Base-by-base conservation (phyloP, 2,113 vertebrate genomes). In the Neotragus pygmaeus region DNA sequence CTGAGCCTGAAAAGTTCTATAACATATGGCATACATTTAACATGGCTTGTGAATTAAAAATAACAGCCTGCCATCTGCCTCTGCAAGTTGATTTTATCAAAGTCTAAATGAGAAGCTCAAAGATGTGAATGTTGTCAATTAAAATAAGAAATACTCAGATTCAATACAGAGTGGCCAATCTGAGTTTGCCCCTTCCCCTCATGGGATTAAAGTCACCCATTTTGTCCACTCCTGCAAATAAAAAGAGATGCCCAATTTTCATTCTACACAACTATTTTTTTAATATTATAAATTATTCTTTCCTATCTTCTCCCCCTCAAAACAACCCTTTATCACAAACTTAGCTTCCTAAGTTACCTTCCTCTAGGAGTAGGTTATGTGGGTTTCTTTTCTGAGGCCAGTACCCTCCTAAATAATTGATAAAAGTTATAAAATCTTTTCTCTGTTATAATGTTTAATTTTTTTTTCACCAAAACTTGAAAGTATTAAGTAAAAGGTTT, bases 11-110 rank as follows among this genome's bases (percentile, higher is more conserved):
- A 98, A 99, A 99, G 97, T 99, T 98, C 98, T 99, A 95, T 98
- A 99, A 99, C 99, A 99, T 99, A 99, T 99, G 99, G 99, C 98
- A 98, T 98, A 98, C 99, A 99, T 99, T 99, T 99, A 99, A 99
- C 99, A 98, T 98, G 98, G 98, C 98, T 99, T 99, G 98, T 99
- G 99, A 99, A 99, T 99, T 99, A 99, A 99, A 99, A 99, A 99
- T 99, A 99, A 99, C 99, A 99, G 98, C 98, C 98, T 98, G 96
- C 99, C 99, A 99, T 99, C 99, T 99, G 99, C 98, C 98, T 99
- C 98, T 98, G 98, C 98, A 98, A 99, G 98, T 98, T 98, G 98
- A 98, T 98, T 99, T 99, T 99, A 98, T 98, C 98, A 98, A 98
- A 99, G 98, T 98, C 98, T 98, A 99, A 99, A 99, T 98, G 98